Base-by-base conservation (phyloP, 2,113 vertebrate genomes). In the Euleptes europaea region DNA sequence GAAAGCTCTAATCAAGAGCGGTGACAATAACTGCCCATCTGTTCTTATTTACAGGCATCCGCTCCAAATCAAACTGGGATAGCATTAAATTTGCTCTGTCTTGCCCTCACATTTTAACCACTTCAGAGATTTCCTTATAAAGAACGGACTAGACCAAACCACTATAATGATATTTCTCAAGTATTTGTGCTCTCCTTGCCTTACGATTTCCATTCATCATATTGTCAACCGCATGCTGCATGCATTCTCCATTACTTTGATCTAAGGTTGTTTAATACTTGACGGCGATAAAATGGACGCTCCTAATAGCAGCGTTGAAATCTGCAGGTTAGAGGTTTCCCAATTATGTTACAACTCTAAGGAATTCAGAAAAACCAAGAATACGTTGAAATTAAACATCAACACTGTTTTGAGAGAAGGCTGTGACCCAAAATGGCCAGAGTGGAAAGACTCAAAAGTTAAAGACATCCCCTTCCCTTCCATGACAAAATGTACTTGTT, bases 31-130 rank as follows among this genome's bases (percentile, higher is more conserved):
- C 57, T 87, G 65, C 88, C 88, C 89, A 94, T 93, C 93, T 94
- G 92, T 88, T 95, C 91, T 94, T 95, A 94, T 92, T 94, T 94
- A 92, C 85, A 95, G 88, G 84, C 84, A 81, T 63, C 80, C 81
- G 80, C 71, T 92, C 73, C 51, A 89, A 86, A 84, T 81, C 86
- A 75, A 88, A 88, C 86, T 88, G 76, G 69, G 86, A 13, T 9
- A 47, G 44, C 80, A 71, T 88, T 88, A 86, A 71, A 71, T 91
- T 88, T 91, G 14, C 85, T 91, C 91, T 87, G 82, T 63, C 80
- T 49, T 86, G 88, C 86, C 83, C 84, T 74, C 31, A 87, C 75
- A 44, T 87, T 93, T 78, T 84, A 86, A 88, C 67, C n/a, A 73
- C 71, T 85, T 89, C 38, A 90, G 83, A 86, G 40, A 0, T 74